Evolutionary conservation across 2,113 vertebrate genomes (phyloP).

Genomic region (Protobothrops flavoviridis): DNA sequence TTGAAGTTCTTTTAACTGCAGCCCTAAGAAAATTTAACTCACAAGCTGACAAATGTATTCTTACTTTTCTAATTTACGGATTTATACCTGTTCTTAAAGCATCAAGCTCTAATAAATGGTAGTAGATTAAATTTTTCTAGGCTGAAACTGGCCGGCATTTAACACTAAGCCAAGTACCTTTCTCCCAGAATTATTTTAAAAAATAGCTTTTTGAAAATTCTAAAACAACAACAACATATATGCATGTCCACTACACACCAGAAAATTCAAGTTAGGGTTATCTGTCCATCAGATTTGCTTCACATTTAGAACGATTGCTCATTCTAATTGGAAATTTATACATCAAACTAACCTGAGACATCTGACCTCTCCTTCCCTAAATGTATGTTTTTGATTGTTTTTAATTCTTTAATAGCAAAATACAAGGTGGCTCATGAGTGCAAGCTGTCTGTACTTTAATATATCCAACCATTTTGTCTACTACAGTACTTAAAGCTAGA

Average conservation of each 20-base stretch:
- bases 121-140: background rate
- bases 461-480: slow-evolving; percentile 53
- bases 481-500: background rate
- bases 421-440: background rate
- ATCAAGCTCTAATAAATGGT: background rate
- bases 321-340: background rate
- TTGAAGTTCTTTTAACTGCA: background rate
- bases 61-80: background rate
- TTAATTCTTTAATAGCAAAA: background rate
- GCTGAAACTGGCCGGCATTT: background rate
- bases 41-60: background rate
- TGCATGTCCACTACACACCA: background rate
- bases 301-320: rapidly evolving
- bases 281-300: background rate
- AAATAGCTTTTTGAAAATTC: background rate
- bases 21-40: background rate
- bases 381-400: background rate
- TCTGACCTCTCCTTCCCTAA: background rate
- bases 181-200: background rate
- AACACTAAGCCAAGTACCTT: background rate
- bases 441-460: slow-evolving; percentile 8
- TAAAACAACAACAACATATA: background rate
- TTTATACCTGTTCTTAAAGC: background rate
- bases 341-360: background rate
- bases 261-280: rapidly evolving